Conservation (phyloP, 2,113 vertebrate species). For the Galbula dea region DNA sequence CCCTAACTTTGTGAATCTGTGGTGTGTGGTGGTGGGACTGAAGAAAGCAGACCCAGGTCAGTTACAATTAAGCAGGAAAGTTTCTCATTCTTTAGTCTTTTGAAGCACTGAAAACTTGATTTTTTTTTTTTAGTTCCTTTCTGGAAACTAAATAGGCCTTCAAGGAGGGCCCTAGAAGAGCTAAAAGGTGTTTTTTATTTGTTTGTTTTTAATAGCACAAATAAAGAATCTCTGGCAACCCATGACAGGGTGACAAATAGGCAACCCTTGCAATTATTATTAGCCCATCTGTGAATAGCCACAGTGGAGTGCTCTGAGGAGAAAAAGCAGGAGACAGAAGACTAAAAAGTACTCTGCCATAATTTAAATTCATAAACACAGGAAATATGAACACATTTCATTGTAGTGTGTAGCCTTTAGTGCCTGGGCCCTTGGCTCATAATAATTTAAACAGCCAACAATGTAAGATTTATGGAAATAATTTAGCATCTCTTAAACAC, state of each 20-base stretch:
- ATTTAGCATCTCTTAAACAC: conserved; percentile 52
- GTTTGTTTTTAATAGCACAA: conserved; percentile 39
- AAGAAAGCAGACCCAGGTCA: neutral
- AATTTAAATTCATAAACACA: conserved; percentile 53
- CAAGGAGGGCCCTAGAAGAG: neutral
- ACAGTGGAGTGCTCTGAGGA: conserved; percentile 17
- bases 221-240: conserved; percentile 39
- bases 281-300: conserved; percentile 47
- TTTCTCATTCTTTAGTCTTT: neutral
- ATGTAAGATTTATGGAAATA: conserved; percentile 39
- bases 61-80: neutral
- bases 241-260: conserved; percentile 33
- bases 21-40: neutral
- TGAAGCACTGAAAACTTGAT: neutral
- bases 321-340: neutral
- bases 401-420: neutral
- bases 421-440: neutral
- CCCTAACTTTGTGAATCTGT: neutral
- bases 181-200: conserved; percentile 11
- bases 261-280: neutral
- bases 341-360: conserved; percentile 1
- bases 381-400: conserved; percentile 17
- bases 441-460: conserved; percentile 42
- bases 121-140: neutral
- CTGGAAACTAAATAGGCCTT: neutral